Evolutionary conservation across 2,888 invertebrate species (phyloP).

Genomic region (Carpatolechia fugitivella): DNA sequence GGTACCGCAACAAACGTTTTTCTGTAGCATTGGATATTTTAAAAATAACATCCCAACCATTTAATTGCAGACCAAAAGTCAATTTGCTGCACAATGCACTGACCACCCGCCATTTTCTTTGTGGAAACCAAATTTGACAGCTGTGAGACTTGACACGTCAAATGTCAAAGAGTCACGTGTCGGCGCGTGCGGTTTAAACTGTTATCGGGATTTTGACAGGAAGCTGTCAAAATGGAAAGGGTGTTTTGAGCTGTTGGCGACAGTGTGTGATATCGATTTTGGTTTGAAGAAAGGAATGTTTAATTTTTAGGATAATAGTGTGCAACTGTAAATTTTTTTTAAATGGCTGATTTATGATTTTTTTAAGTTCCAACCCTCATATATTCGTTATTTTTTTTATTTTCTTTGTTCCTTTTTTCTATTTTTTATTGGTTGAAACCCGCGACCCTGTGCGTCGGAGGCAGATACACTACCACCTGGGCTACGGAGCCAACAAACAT

Average conservation of each 20-base stretch:
- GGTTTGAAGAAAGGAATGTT: constrained; percentile 28
- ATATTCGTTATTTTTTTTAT: too few species aligned
- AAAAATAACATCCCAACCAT: neutral
- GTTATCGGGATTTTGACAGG: constrained; percentile 62
- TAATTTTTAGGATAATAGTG: neutral
- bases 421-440: too few species aligned
- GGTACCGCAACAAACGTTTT: too few species aligned
- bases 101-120: constrained; percentile 48
- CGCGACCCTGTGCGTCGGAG: too few species aligned
- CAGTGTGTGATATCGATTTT: constrained; percentile 33
- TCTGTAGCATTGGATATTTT: too few species aligned
- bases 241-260: constrained; percentile 41
- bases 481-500: too few species aligned
- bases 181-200: constrained; percentile 66
- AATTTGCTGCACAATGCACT: constrained; percentile 53
- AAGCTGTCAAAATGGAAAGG: constrained; percentile 51
- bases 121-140: constrained; percentile 47
- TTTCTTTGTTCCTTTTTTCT: too few species aligned
- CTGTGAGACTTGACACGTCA: constrained; percentile 49
- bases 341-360: too few species aligned
- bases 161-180: constrained; percentile 50
- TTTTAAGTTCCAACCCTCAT: too few species aligned
- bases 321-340: too few species aligned
- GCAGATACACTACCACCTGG: too few species aligned
- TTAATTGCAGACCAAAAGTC: constrained; percentile 40